phyloP scores from a whole-genome alignment of 1,140 invertebrate species.

The Camponotus pennsylvanicus region DNA sequence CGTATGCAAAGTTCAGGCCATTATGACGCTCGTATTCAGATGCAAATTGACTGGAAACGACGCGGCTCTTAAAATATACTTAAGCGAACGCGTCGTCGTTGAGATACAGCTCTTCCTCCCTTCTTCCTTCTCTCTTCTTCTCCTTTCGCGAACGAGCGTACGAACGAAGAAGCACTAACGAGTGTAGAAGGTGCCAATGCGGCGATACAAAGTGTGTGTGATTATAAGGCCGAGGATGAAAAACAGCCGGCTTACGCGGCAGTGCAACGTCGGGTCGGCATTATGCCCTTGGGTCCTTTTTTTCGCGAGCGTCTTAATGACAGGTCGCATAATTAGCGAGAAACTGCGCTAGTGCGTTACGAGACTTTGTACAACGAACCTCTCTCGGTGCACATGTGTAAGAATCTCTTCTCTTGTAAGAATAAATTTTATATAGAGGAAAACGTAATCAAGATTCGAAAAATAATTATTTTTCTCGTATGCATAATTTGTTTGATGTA shows the following conservation, averaged over 20 bases:
- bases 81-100: constrained; percentile 48
- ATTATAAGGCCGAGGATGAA: constrained; percentile 55
- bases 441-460: neutral
- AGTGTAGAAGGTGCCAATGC: constrained; percentile 51
- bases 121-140: neutral
- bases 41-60: constrained; percentile 57
- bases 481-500: neutral
- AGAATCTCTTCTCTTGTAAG: neutral
- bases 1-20: constrained; percentile 59
- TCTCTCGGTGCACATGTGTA: neutral
- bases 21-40: constrained; percentile 62
- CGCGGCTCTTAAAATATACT: constrained; percentile 58
- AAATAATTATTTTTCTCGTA: neutral
- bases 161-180: constrained; percentile 43
- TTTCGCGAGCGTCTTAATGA: constrained; percentile 55
- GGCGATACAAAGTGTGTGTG: constrained; percentile 49
- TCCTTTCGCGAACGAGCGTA: neutral
- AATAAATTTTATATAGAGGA: neutral
- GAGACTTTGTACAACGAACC: constrained; percentile 23
- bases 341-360: constrained; percentile 12
- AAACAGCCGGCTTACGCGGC: constrained; percentile 25
- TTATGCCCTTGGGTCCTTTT: constrained; percentile 29
- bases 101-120: neutral
- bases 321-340: constrained; percentile 57
- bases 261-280: constrained; percentile 22